A percentile compares a stretch with the other conserved stretches of the same genome.
Evolutionary conservation across 2,888 invertebrate species (phyloP).

Genomic region (Orgyia antiqua): DNA sequence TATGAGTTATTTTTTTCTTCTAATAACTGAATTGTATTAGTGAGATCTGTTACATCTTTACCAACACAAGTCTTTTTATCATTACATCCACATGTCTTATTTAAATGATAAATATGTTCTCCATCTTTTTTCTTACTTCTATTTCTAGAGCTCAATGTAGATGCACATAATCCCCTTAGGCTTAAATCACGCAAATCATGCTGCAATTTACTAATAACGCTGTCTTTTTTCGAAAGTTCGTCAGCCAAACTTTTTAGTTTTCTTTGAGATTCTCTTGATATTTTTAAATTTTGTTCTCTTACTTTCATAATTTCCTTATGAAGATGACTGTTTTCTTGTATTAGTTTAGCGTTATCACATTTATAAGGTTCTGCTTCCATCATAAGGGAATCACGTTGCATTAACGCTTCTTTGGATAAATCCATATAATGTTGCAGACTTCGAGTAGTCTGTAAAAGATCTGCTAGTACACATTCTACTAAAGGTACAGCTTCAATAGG

Average conservation of each 20-base stretch:
- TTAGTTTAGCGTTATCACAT: constrained; percentile 86
- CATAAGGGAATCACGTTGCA: constrained; percentile 84
- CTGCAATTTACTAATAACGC: constrained; percentile 56
- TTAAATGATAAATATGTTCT: constrained; percentile 25
- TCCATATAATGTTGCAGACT: constrained; percentile 91
- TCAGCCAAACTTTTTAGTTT: constrained; percentile 80
- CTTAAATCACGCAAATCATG: constrained; percentile 64
- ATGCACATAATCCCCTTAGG: constrained; percentile 64
- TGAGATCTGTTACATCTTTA: constrained; percentile 61
- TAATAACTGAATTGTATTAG: constrained; percentile 57
- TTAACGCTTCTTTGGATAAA: constrained; percentile 82
- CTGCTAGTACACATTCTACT: constrained; percentile 88
- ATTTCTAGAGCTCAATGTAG: constrained; percentile 62
- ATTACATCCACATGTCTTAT: constrained; percentile 47
- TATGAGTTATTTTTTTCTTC: constrained; percentile 61
- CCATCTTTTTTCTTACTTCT: constrained; percentile 56
- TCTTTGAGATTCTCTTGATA: constrained; percentile 77
- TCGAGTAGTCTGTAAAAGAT: constrained; percentile 92
- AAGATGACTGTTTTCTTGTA: constrained; percentile 86
- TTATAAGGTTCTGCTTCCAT: constrained; percentile 87
- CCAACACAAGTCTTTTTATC: constrained; percentile 48
- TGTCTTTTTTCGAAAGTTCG: constrained; percentile 78
- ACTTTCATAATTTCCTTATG: constrained; percentile 81
- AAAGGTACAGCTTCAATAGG: constrained; percentile 87
- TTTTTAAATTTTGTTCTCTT: constrained; percentile 81